Conservation (phyloP, 2,113 vertebrate species). For the Chlamydotis undulata region DNA sequence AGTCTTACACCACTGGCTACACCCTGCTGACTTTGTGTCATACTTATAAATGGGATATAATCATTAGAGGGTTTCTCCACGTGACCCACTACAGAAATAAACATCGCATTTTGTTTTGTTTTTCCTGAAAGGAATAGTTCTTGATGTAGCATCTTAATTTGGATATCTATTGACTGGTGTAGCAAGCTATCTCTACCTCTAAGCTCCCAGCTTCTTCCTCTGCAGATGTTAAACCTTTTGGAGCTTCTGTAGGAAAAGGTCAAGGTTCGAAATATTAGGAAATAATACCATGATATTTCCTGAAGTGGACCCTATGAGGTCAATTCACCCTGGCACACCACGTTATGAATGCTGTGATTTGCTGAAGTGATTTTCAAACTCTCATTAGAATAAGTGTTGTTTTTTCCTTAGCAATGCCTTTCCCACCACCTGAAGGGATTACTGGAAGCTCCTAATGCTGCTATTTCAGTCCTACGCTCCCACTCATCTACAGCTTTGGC, state of each 20-base stretch:
- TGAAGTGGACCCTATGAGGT: neutral
- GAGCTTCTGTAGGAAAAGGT: neutral
- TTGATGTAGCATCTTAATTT: neutral
- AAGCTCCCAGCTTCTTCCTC: neutral
- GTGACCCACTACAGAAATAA: neutral
- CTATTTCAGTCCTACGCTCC: neutral
- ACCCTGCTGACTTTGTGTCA: neutral
- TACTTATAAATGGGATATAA: neutral
- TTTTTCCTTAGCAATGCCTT: neutral
- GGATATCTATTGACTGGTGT: neutral
- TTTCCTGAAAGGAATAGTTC: neutral
- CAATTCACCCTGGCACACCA: neutral
- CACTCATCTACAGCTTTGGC: neutral
- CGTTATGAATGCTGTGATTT: neutral
- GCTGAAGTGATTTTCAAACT: neutral
- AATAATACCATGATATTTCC: neutral
- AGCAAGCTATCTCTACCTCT: neutral
- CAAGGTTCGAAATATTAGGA: neutral
- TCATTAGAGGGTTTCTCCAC: neutral
- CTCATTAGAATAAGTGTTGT: neutral
- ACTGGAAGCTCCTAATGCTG: neutral
- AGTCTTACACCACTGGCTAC: neutral
- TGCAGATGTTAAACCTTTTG: neutral
- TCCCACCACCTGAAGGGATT: neutral
- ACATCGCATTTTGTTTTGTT: neutral